Base-by-base conservation (phyloP, 2,113 vertebrate genomes). In the Connochaetes taurinus region DNA sequence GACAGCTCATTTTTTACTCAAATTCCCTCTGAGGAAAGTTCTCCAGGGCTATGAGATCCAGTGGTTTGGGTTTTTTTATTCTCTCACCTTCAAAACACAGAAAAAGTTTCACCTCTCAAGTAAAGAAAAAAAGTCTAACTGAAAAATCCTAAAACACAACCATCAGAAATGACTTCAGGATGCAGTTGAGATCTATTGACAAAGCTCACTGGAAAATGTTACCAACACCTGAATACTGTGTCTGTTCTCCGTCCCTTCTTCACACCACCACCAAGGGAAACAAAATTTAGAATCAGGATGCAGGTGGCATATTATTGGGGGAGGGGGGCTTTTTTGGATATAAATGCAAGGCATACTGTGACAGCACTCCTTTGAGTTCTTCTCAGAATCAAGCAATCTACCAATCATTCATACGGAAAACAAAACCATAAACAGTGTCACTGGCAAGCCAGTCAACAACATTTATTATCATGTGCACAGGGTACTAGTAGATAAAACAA, bases 1-100 rank as follows among this genome's bases (percentile, higher is more conserved):
- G 80, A 87, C 98, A 97, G 90, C 60, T 97, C 97, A 91, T 91
- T 94, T 98, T 97, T 97, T 58, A 91, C 90, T 91, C 94, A 86
- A 82, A 94, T 94, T 95, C 40, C 84, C 85, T 97, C 95, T 94
- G 53, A 71, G 43, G 53, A 94, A 96, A 95, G 58, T 40, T 94
- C 87, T 94, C 80, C 27, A 76, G 81, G 76, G 87, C 71, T 87
- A 15, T 12, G 27, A 96, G 36, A 78, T 84, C 83, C 13, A 8
- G 23, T n/a, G 21, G 8, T 36, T 19, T 55, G 19, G 9, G 0
- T 21, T 87, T 87, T 81, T 81, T 40, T 29, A 96, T 95, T 85
- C 43, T 96, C 90, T 95, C n/a, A 85, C 67, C 90, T 96, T 47
- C 31, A 91, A 96, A 94, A 93, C 45, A 83, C 40, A 91, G 53